phyloP scores from a whole-genome alignment of 30 jellyfish, hydroid and myxozoan species.

The Aurelia aurita region DNA sequence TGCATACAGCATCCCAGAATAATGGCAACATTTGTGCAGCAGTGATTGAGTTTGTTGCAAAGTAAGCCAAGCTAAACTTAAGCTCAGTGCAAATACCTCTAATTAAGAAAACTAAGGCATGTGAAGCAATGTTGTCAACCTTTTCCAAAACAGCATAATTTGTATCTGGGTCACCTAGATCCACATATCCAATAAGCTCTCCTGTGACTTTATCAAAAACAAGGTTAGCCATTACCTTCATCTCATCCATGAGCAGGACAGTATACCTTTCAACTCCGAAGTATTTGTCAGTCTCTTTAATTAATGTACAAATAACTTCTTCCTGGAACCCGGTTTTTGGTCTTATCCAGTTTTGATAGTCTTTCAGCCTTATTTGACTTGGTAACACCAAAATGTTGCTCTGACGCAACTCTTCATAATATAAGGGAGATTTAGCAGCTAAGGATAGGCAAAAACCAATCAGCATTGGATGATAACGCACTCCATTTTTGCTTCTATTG shows the following conservation, averaged over 20 bases:
- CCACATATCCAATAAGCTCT: conserved; percentile 45
- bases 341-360: conserved; percentile 22
- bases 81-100: conserved; percentile 43
- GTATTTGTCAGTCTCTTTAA: neutral
- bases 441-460: conserved; percentile 12
- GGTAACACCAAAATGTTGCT: conserved; percentile 16
- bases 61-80: conserved; percentile 36
- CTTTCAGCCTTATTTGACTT: conserved; percentile 16
- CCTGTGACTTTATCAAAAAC: conserved; percentile 55
- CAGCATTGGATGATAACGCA: conserved; percentile 49
- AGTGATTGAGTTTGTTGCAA: conserved; percentile 56
- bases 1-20: conserved; percentile 59
- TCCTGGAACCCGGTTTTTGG: conserved; percentile 46
- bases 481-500: conserved; percentile 3
- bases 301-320: neutral
- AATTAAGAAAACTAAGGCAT: conserved; percentile 56
- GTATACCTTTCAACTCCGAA: conserved; percentile 7
- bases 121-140: conserved; percentile 27
- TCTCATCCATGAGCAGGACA: conserved; percentile 22
- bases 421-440: conserved; percentile 50
- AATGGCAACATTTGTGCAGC: conserved; percentile 56
- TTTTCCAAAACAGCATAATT: conserved; percentile 18
- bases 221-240: conserved; percentile 36
- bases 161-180: conserved; percentile 33
- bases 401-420: conserved; percentile 38